Percentiles rank a stretch among this genome's conserved stretches.
These are phyloP conservation scores for Mycalesis mineus DNA, from an alignment of 2,888 invertebrate genomes.

Conservation along the genomic window DNA sequence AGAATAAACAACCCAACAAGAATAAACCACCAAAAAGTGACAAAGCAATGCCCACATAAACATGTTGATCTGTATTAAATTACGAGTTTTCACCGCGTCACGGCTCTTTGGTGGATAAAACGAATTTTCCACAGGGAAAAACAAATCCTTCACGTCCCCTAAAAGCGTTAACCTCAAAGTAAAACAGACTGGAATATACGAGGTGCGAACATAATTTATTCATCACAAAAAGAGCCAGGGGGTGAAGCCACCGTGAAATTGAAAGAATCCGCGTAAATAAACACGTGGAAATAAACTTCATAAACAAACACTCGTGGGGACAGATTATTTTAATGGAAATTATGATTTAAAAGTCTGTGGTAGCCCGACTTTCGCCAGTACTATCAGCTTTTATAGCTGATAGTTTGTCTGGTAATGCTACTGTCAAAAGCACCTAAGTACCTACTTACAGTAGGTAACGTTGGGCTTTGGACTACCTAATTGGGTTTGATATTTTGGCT, in stretches of 20 bases:
- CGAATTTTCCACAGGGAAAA: slow-evolving; percentile 36
- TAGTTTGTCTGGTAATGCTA: too few species aligned
- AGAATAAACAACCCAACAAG: too few species aligned
- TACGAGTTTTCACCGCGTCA: slow-evolving; percentile 1
- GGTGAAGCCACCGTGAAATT: slow-evolving; percentile 62
- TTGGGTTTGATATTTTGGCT: too few species aligned
- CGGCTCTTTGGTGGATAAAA: not conserved
- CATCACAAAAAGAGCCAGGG: slow-evolving; percentile 54
- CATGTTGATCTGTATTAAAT: not conserved
- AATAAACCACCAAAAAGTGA: too few species aligned
- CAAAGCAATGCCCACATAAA: not conserved
- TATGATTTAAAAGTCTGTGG: too few species aligned
- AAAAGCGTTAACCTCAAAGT: slow-evolving; percentile 43
- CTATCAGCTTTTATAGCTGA: too few species aligned
- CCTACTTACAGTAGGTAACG: too few species aligned
- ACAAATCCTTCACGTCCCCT: slow-evolving; percentile 44
- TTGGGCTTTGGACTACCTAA: too few species aligned
- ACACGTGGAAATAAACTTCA: slow-evolving; percentile 31
- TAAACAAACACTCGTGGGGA: not conserved
- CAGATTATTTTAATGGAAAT: too few species aligned
- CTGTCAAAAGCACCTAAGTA: too few species aligned
- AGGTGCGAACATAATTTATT: slow-evolving; percentile 72
- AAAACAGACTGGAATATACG: slow-evolving; percentile 49
- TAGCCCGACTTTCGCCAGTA: too few species aligned
- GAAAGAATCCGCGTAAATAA: slow-evolving; percentile 55